phyloP scores from a whole-genome alignment of 1,140 invertebrate species.

The Drosophila punjabiensis region DNA sequence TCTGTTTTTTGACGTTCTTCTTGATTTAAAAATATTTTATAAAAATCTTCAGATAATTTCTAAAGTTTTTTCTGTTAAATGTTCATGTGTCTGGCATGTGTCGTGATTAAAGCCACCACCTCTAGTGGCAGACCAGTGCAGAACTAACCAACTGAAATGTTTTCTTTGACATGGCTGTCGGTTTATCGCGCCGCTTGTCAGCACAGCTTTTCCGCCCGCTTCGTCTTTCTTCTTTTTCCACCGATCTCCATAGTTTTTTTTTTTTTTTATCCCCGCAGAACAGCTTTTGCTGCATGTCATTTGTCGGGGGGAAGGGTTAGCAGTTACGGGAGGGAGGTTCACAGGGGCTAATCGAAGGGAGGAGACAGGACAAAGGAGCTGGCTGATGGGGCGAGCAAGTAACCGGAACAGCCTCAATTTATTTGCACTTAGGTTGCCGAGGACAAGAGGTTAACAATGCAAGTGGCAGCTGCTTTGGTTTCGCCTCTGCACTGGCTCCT shows the following conservation, averaged over 20 bases:
- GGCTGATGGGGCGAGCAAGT: slow-evolving; percentile 29
- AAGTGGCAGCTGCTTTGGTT: slow-evolving; percentile 49
- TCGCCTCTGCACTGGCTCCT: neutral
- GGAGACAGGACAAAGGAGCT: neutral
- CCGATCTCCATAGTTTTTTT: slow-evolving; percentile 5
- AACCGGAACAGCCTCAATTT: slow-evolving; percentile 71
- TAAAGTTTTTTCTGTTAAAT: neutral
- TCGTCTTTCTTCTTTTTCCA: slow-evolving; percentile 15
- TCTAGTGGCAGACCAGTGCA: slow-evolving; percentile 65
- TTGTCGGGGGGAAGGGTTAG: slow-evolving; percentile 33
- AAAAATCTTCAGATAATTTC: neutral
- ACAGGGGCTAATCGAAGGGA: slow-evolving; percentile 32
- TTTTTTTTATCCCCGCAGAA: slow-evolving; percentile 13
- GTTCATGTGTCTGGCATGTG: neutral
- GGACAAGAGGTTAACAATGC: slow-evolving; percentile 78
- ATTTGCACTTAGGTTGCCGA: slow-evolving; percentile 75
- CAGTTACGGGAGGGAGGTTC: slow-evolving; percentile 6
- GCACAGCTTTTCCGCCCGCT: slow-evolving; percentile 42
- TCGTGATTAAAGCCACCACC: slow-evolving; percentile 22
- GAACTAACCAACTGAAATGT: slow-evolving; percentile 80
- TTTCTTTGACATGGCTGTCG: slow-evolving; percentile 81
- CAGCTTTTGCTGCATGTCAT: slow-evolving; percentile 78
- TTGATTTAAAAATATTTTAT: neutral
- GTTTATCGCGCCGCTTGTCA: slow-evolving; percentile 82
- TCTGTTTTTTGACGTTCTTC: neutral